Evolutionary conservation across 1,140 invertebrate species (phyloP).

Genomic region (Nasonia longicornis): DNA sequence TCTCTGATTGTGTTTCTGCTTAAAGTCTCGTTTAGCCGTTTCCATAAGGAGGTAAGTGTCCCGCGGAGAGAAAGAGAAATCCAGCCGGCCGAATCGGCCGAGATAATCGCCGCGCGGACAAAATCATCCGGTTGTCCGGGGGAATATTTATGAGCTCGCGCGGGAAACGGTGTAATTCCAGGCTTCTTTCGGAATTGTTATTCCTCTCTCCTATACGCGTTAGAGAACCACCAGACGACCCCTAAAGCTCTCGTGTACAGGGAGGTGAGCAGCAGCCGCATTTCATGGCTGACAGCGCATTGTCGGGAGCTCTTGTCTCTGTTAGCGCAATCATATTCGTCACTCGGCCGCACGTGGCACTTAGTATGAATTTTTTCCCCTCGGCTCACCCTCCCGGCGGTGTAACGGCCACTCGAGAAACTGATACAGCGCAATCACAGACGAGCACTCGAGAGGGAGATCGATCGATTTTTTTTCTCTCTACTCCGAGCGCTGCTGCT

Average conservation of each 20-base stretch:
- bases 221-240: background rate
- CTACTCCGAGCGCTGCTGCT: no score
- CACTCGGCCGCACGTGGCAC: constrained; percentile 41
- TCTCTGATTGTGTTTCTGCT: background rate
- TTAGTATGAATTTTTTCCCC: background rate
- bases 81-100: background rate
- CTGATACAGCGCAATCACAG: constrained; percentile 35
- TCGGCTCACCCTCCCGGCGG: background rate
- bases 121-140: constrained; percentile 22
- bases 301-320: constrained; percentile 48
- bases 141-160: constrained; percentile 22
- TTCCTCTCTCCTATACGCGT: background rate
- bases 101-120: constrained; percentile 15
- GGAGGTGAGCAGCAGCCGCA: constrained; percentile 48
- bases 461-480: constrained; percentile 12
- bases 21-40: background rate
- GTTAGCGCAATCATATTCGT: constrained; percentile 52
- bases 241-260: constrained; percentile 23
- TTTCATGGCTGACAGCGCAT: constrained; percentile 52
- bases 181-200: background rate
- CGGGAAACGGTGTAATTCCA: background rate
- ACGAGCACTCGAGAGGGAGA: background rate
- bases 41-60: background rate
- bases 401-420: constrained; percentile 40
- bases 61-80: background rate